These are phyloP conservation scores for Dreissena rostriformis DNA, from an alignment of 1,140 invertebrate genomes.

Conservation along the genomic window DNA sequence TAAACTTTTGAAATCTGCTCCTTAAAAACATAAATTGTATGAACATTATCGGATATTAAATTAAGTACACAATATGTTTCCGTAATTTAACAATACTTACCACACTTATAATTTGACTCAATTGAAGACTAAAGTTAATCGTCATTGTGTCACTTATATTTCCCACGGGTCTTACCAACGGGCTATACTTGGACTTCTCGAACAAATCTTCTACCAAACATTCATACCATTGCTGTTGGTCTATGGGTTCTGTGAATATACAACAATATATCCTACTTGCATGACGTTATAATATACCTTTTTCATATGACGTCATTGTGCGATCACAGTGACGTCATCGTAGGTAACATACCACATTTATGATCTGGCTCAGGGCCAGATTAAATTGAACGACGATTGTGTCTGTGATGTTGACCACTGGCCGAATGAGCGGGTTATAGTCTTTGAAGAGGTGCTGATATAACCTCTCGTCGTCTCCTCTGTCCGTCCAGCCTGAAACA, in stretches of 20 bases:
- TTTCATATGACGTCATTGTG: neutral
- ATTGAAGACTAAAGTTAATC: constrained; percentile 97
- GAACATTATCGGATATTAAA: too few species aligned
- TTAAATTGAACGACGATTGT: constrained; percentile 92
- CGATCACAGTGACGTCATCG: constrained; percentile 10
- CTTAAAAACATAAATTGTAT: too few species aligned
- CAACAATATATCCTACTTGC: neutral
- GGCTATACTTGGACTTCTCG: constrained; percentile 92
- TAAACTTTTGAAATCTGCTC: too few species aligned
- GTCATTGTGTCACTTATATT: constrained; percentile 98
- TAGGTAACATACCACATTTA: constrained; percentile 14
- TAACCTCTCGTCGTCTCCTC: constrained; percentile 9
- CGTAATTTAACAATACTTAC: constrained; percentile 86
- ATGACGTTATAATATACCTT: constrained; percentile 7
- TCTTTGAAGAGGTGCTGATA: constrained; percentile 33
- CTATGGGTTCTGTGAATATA: constrained; percentile 63
- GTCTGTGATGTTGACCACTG: constrained; percentile 98
- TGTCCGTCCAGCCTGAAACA: constrained; percentile 10
- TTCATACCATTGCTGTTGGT: constrained; percentile 66
- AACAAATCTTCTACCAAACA: constrained; percentile 96
- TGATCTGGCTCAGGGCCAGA: constrained; percentile 36
- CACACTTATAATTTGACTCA: constrained; percentile 99
- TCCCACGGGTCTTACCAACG: constrained; percentile 98
- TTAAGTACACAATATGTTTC: too few species aligned
- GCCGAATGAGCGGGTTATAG: constrained; percentile 99